phyloP scores from a whole-genome alignment of 2,113 vertebrate species.

The Bambusicola thoracicus region DNA sequence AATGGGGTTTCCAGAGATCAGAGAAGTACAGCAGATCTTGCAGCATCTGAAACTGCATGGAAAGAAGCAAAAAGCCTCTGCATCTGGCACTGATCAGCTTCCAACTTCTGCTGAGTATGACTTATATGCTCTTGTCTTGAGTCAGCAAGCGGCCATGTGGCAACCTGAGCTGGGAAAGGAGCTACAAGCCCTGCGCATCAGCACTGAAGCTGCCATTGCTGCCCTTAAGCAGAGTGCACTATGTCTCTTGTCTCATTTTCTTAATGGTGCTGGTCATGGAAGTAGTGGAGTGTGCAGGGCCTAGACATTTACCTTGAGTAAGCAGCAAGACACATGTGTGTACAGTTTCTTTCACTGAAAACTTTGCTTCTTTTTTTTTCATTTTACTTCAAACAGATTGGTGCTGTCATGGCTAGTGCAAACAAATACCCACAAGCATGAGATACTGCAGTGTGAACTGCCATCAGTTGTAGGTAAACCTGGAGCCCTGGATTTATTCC shows the following conservation, averaged over 20 bases:
- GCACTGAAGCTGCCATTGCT: not conserved
- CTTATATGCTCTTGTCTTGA: not conserved
- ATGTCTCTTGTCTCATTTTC: not conserved
- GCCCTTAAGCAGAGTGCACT: rapidly evolving
- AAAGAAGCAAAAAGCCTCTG: not conserved
- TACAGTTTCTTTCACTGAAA: not conserved
- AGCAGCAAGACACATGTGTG: not conserved
- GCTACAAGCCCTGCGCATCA: not conserved
- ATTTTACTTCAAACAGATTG: not conserved
- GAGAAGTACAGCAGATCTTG: not conserved
- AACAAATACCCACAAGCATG: not conserved
- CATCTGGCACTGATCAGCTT: not conserved
- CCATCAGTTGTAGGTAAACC: rapidly evolving
- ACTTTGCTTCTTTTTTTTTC: too few species aligned
- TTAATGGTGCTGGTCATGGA: not conserved
- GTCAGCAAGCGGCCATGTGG: not conserved
- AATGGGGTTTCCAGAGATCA: not conserved
- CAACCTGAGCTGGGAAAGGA: not conserved
- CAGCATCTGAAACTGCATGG: not conserved
- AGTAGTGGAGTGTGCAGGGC: not conserved
- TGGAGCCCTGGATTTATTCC: not conserved
- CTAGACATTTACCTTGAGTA: not conserved
- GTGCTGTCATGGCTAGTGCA: not conserved
- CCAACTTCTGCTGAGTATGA: not conserved
- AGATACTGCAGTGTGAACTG: not conserved